These are phyloP conservation scores for Sinosuthora webbiana DNA, from an alignment of 2,113 vertebrate species.

Conservation along the genomic window DNA sequence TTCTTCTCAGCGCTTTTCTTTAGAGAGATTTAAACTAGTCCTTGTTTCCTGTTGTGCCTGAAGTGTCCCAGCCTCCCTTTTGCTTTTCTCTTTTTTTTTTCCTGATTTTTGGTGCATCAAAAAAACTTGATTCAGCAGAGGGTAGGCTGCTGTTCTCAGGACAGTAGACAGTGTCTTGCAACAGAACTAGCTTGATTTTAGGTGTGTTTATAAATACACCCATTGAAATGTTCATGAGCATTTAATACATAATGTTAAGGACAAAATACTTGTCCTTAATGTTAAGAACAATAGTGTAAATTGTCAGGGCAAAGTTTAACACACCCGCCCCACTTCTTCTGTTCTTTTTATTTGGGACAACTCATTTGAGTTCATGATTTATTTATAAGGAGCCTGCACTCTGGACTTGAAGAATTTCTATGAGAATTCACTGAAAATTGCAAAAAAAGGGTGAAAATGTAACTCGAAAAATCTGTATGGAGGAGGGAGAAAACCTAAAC, in stretches of 20 bases:
- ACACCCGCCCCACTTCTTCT: accelerated
- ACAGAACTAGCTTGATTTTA: background rate
- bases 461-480: background rate
- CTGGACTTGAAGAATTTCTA: background rate
- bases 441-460: background rate
- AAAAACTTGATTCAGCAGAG: background rate
- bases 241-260: background rate
- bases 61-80: background rate
- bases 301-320: background rate
- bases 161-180: background rate
- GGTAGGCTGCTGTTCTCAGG: background rate
- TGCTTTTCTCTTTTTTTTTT: background rate
- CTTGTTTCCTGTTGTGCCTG: background rate
- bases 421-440: background rate
- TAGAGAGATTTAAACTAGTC: background rate
- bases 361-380: background rate
- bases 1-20: background rate
- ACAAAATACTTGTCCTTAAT: background rate
- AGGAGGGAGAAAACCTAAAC: background rate
- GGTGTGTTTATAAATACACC: background rate
- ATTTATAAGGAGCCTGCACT: background rate
- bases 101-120: background rate
- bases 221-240: accelerated
- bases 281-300: background rate
- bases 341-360: background rate